Evolutionary conservation across 1,140 invertebrate genomes (phyloP), one percentile per base, ranked within the genome.

Genomic region (Leptopilina boulardi): DNA sequence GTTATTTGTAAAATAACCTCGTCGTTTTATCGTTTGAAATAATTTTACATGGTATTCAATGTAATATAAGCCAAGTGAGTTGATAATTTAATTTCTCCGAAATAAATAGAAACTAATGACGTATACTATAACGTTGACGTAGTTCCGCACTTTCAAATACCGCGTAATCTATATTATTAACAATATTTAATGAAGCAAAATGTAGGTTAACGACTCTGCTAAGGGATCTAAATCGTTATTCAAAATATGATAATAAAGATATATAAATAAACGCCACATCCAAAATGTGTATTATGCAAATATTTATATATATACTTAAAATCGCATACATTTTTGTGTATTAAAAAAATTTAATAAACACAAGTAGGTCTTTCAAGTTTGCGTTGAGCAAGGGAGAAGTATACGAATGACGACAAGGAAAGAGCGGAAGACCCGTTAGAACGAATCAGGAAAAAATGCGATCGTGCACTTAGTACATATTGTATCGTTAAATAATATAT

Each of bases 111-210:
- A 54, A 54, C 51, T 54, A 54, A 19, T 54, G 51, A 54, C 51
- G 51, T 54, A 54, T 38, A 54, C n/a, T n/a, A n/a, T n/a, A n/a
- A 21, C 51, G 18, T 54, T 54, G 51, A 54, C 51, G 51, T 21
- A 21, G 8, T 54, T 54, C 51, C 51, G 21, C 51, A 54, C 51
- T 54, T 54, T 54, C 51, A 54, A 54, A 54, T 54, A 19, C 51
- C 51, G 18, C n/a, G 51, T 18, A 54, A 19, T 19, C 19, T 54
- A 54, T 21, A 19, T n/a, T 54, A 54, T 21, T 54, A 21, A 54
- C 51, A 54, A 54, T n/a, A n/a, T 54, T 54, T 54, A 19, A 19
- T 54, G 51, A 54, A 54, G 51, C 51, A 54, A 21, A n/a, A 54
- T 54, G 51, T 54, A 21, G 51, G 51, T 54, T 54, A 54, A 54